Conservation (phyloP, 2,888 invertebrate genomes). For the Limulus polyphemus region DNA sequence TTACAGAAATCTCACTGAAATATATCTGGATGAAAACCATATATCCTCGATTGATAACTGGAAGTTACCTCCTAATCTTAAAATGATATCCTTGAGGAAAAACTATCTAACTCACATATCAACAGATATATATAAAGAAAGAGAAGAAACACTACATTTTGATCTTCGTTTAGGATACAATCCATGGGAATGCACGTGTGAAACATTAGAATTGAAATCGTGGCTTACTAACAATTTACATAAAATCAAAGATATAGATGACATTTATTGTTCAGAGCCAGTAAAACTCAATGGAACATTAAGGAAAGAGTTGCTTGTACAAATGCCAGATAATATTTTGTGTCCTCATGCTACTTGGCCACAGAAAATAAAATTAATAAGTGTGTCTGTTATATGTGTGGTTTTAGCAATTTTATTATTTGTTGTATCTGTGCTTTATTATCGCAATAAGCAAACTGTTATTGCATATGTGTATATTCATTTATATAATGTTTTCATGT, state of each 20-base stretch:
- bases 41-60: constrained; percentile 13
- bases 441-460: constrained; percentile 27
- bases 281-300: constrained; percentile 12
- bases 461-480: constrained; percentile 29
- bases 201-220: not conserved
- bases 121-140: not conserved
- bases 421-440: constrained; percentile 25
- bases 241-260: constrained; percentile 4
- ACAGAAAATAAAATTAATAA: constrained; percentile 20
- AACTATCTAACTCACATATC: constrained; percentile 11
- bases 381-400: constrained; percentile 23
- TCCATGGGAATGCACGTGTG: constrained; percentile 17
- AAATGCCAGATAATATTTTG: constrained; percentile 24
- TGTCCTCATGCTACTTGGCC: constrained; percentile 24
- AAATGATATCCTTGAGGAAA: constrained; percentile 16
- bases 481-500: constrained; percentile 26
- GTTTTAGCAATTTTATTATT: constrained; percentile 21
- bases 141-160: not conserved
- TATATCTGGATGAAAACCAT: constrained; percentile 24
- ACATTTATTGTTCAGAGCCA: constrained; percentile 8
- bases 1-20: constrained; percentile 11
- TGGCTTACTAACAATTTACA: not conserved
- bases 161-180: constrained; percentile 7
- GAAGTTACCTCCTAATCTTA: constrained; percentile 9
- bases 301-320: constrained; percentile 10